Conservation (phyloP, 2,888 invertebrate species). For the Catocala fraxini region DNA sequence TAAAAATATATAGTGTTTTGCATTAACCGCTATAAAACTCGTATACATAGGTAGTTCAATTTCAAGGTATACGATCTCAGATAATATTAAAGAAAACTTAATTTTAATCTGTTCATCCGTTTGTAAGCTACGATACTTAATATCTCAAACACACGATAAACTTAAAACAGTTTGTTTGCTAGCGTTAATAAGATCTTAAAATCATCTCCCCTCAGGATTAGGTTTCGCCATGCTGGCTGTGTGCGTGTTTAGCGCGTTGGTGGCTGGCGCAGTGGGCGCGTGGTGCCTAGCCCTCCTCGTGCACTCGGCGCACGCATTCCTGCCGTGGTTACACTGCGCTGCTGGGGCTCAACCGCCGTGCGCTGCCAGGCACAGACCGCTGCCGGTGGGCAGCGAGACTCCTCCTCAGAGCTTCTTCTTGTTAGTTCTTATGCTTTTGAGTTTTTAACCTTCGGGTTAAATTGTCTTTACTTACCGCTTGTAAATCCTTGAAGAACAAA, state of each 20-base stretch:
- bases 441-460: background rate
- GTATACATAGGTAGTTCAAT: too few relatives aligned
- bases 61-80: too few relatives aligned
- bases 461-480: too few relatives aligned
- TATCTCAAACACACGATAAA: too few relatives aligned
- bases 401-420: slow-evolving; percentile 79
- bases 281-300: slow-evolving; percentile 75
- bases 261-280: slow-evolving; percentile 69
- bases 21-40: too few relatives aligned
- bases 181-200: too few relatives aligned
- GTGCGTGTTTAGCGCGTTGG: slow-evolving; percentile 69
- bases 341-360: slow-evolving; percentile 72
- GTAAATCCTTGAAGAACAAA: too few relatives aligned
- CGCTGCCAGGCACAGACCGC: slow-evolving; percentile 75
- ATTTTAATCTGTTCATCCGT: too few relatives aligned
- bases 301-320: slow-evolving; percentile 76
- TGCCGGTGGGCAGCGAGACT: slow-evolving; percentile 69
- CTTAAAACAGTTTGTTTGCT: too few relatives aligned
- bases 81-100: too few relatives aligned
- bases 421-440: slow-evolving; percentile 58
- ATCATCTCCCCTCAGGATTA: slow-evolving; percentile 59
- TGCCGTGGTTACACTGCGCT: slow-evolving; percentile 84
- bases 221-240: slow-evolving; percentile 75
- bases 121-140: too few relatives aligned
- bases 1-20: too few relatives aligned